phyloP scores from a whole-genome alignment of 2,888 invertebrate genomes.

The Taphrorychus bicolor region DNA sequence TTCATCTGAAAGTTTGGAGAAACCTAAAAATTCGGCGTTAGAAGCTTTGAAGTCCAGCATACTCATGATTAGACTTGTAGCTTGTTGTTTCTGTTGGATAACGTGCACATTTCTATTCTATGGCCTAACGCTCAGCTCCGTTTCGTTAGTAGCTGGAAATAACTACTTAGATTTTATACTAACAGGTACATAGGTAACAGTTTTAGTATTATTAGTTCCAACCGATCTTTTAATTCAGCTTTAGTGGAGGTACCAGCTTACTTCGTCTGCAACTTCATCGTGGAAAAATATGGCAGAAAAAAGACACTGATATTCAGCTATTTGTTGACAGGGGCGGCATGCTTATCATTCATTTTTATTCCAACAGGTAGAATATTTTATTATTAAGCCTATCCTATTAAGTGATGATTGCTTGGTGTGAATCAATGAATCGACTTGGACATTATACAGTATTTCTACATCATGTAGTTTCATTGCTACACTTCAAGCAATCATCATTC shows the following conservation, averaged over 20 bases:
- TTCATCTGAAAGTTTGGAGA: background rate
- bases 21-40: constrained; percentile 12
- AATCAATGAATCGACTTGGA: too few relatives aligned
- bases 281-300: constrained; percentile 71
- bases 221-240: constrained; percentile 48
- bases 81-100: constrained; percentile 82
- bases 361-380: constrained; percentile 61
- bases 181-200: constrained; percentile 52
- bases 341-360: constrained; percentile 67
- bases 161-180: constrained; percentile 79
- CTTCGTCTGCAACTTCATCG: constrained; percentile 66
- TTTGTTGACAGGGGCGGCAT: constrained; percentile 68
- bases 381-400: too few relatives aligned
- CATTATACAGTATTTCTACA: too few relatives aligned
- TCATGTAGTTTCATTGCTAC: too few relatives aligned
- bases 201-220: background rate
- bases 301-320: constrained; percentile 69
- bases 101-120: constrained; percentile 82
- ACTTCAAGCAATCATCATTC: too few relatives aligned
- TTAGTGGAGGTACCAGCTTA: constrained; percentile 79
- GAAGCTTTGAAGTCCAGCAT: constrained; percentile 48
- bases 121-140: constrained; percentile 80
- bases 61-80: constrained; percentile 64
- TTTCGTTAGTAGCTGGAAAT: constrained; percentile 72
- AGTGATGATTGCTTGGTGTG: too few relatives aligned